These are phyloP conservation scores for Reinhardtius hippoglossoides DNA, from an alignment of 2,113 vertebrate species.

Conservation along the genomic window DNA sequence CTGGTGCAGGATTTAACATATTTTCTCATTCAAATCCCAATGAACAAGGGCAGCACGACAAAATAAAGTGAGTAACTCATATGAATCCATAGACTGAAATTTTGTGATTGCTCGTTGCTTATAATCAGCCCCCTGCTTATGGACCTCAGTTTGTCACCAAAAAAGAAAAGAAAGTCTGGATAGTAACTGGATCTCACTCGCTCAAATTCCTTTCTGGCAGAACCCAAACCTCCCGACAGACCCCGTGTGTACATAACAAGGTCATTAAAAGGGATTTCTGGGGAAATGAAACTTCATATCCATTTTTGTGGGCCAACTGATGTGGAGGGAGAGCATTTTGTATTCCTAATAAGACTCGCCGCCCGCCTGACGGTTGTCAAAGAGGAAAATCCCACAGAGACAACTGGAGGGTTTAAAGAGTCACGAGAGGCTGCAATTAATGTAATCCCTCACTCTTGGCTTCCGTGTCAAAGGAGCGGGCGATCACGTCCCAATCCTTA, in stretches of 20 bases:
- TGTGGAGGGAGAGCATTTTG: slow-evolving; percentile 21
- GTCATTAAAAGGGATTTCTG: slow-evolving; percentile 25
- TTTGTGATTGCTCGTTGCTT: slow-evolving; percentile 31
- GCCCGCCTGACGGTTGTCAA: slow-evolving; percentile 44
- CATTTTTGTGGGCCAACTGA: slow-evolving; percentile 6
- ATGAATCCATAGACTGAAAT: slow-evolving; percentile 9
- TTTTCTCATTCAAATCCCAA: background rate
- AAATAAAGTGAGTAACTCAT: background rate
- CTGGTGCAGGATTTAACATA: background rate
- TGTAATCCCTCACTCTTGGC: slow-evolving; percentile 63
- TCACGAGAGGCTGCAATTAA: slow-evolving; percentile 59
- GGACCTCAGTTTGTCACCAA: slow-evolving; percentile 35
- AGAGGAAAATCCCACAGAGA: slow-evolving; percentile 46
- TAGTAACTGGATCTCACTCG: background rate
- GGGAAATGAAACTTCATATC: slow-evolving; percentile 10
- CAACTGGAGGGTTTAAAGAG: slow-evolving; percentile 49
- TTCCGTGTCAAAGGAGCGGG: slow-evolving; percentile 58
- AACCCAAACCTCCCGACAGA: slow-evolving; percentile 9
- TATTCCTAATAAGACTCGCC: slow-evolving; percentile 25
- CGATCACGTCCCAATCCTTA: slow-evolving; percentile 45
- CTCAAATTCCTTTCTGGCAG: slow-evolving; percentile 11
- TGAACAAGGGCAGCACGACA: background rate
- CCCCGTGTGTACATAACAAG: slow-evolving; percentile 13
- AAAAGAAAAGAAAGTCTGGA: slow-evolving; percentile 9
- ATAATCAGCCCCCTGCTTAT: slow-evolving; percentile 44